phyloP scores from a whole-genome alignment of 2,888 invertebrate genomes.

The Stenodema calcarata region DNA sequence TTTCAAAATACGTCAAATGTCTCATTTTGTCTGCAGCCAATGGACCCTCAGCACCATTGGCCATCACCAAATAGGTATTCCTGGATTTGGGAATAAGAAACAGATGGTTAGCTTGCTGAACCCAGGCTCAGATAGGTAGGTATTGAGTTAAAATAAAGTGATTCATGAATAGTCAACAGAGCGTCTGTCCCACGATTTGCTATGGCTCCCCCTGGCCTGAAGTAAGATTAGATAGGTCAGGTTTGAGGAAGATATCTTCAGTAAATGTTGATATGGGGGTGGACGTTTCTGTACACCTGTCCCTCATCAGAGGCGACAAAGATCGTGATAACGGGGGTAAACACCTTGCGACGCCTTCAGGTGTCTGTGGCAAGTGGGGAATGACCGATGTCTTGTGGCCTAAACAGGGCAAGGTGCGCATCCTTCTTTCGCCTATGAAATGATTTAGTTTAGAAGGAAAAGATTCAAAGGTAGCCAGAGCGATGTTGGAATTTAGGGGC shows the following conservation, averaged over 20 bases:
- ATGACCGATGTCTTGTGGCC: not conserved
- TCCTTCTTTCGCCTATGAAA: no score
- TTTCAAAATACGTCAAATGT: no score
- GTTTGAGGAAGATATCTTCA: conserved; percentile 32
- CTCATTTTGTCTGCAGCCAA: no score
- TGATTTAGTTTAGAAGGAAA: no score
- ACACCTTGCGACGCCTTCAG: not conserved
- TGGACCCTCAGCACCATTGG: no score
- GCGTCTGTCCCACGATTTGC: not conserved
- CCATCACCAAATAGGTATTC: no score
- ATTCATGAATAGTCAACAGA: not conserved
- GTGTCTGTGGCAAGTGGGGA: not conserved
- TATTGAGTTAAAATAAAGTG: not conserved
- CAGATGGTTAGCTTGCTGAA: not conserved
- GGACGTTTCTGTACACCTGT: conserved; percentile 1
- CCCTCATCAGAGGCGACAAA: conserved; percentile 12
- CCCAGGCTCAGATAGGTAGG: not conserved
- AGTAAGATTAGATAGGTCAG: conserved; percentile 37
- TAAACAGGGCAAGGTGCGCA: not conserved
- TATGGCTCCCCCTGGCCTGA: not conserved
- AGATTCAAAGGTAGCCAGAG: not conserved
- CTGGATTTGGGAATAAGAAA: no score
- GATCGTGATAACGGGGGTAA: not conserved
- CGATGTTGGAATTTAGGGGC: not conserved
- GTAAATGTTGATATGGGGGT: conserved; percentile 20